Base-by-base conservation (phyloP, 1,140 invertebrate species). In the Hetaerina americana region DNA sequence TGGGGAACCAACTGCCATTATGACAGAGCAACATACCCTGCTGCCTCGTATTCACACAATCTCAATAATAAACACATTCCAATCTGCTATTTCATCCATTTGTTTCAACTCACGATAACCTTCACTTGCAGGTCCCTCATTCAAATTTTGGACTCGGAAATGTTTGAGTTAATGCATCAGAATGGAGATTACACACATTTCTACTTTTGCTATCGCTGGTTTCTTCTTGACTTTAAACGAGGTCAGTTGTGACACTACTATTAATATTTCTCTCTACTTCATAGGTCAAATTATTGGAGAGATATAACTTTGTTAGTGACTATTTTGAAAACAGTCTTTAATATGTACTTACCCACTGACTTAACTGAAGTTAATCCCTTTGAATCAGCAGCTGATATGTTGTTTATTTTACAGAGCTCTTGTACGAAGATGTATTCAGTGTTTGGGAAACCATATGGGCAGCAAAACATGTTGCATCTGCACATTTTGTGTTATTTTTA, bases 161-260 rank as follows among this genome's bases (percentile, higher is more conserved):
- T 98, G 82, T 97, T 94, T 84, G 92, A 96, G 75, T 83, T 96
- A 76, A 96, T 97, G 91, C 92, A 96, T 81, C 89, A 92, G 72
- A 92, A 96, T 81, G 94, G 94, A 10, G 96, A 98, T 81, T 97
- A 95, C 81, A 96, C 94, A 18, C 94, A 98, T 81, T 96, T 97
- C 81, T 98, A 97, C 81, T 98, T 98, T 83, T 97, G 94, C 79
- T 98, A 98, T 81, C 88, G 95, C 70, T 98, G 96, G 96, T 91
- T 92, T 79, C 81, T 91, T 8, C 80, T 91, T 15, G 90, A 91
- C 78, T 92, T 91, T 76, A 91, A 91, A 81, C 79, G 90, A 85
- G 88, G 88, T 87, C 75, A 77, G 66, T 75, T 18, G 8, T 26
- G n/a, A n/a, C 28, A 40, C 22, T 18, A 28, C 31, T 15, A 26